A percentile compares a stretch with the other conserved stretches of the same genome.
Conservation (phyloP, 1,140 invertebrate species). For the Tetramorium simillimum region DNA sequence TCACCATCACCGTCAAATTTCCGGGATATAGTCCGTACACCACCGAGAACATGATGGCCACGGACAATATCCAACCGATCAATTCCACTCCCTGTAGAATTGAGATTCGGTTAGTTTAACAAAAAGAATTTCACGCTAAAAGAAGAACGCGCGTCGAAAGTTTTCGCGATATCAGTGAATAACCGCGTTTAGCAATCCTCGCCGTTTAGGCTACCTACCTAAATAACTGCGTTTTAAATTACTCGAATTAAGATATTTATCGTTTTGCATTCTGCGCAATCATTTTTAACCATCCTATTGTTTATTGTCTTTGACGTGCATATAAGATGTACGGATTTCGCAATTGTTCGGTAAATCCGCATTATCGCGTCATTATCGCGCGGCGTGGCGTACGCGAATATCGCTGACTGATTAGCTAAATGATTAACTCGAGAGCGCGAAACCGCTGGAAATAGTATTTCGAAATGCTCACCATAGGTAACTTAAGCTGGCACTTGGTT, state of each 20-base stretch:
- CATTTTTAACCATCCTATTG: not conserved
- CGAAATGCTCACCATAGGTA: conserved; percentile 85
- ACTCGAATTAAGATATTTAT: not conserved
- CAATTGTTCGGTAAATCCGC: not conserved
- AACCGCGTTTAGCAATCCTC: not conserved
- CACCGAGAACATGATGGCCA: conserved; percentile 87
- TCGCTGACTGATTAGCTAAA: not conserved
- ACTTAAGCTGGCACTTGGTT: conserved; percentile 88
- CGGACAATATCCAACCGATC: conserved; percentile 88
- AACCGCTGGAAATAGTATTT: not conserved
- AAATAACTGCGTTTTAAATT: not conserved
- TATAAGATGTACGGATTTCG: not conserved
- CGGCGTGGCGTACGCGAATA: not conserved
- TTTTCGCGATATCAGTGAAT: not conserved
- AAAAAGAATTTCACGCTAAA: not conserved
- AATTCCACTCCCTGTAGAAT: conserved; percentile 71
- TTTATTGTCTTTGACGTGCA: not conserved
- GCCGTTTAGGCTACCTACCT: not conserved
- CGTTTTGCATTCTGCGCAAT: not conserved
- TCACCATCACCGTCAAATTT: conserved; percentile 88
- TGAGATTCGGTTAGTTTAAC: not conserved
- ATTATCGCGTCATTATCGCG: not conserved
- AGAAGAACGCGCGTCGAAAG: not conserved
- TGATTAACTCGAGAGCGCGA: not conserved
- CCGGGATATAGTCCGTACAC: conserved; percentile 92